A percentile compares a stretch with the other conserved stretches of the same genome.
Evolutionary conservation across 2,888 invertebrate species (phyloP).

Genomic region (Scaptomyza cyrtandrae): DNA sequence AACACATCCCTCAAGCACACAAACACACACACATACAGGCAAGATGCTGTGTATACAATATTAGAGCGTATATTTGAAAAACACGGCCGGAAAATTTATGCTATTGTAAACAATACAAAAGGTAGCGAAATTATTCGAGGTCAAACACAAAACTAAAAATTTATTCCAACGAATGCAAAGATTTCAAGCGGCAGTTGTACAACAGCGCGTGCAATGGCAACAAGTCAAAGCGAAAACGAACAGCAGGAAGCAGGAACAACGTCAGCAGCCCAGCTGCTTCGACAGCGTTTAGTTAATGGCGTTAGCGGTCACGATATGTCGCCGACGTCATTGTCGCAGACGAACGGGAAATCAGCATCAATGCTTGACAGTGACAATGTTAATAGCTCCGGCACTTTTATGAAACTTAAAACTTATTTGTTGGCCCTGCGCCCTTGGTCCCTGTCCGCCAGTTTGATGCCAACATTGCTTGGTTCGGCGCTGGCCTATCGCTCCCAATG

Average conservation of each 20-base stretch:
- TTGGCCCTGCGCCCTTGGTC: constrained; percentile 97
- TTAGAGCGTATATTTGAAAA: constrained; percentile 59
- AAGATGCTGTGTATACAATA: constrained; percentile 79
- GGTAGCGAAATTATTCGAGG: constrained; percentile 45
- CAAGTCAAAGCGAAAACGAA: constrained; percentile 55
- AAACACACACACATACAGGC: constrained; percentile 19
- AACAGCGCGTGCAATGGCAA: constrained; percentile 64
- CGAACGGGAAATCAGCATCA: constrained; percentile 48
- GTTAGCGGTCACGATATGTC: constrained; percentile 27
- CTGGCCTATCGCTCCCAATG: constrained; percentile 93
- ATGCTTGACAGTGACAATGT: constrained; percentile 15
- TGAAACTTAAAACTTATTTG: constrained; percentile 95
- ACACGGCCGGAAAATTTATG: constrained; percentile 58
- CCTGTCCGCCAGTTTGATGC: constrained; percentile 94
- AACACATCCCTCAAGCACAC: constrained; percentile 9
- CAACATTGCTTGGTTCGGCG: constrained; percentile 94
- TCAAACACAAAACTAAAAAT: constrained; percentile 26
- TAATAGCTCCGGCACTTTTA: constrained; percentile 85
- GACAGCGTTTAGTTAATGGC: constrained; percentile 58
- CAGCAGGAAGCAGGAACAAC: constrained; percentile 34
- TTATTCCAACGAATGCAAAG: constrained; percentile 47
- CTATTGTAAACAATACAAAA: constrained; percentile 71
- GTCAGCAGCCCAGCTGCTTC: constrained; percentile 29
- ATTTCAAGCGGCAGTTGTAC: constrained; percentile 36
- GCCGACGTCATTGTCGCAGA: constrained; percentile 5